Evolutionary conservation across 2,797 vertebrate genomes (phyloP).

Genomic region (Neoniphon sammara): DNA sequence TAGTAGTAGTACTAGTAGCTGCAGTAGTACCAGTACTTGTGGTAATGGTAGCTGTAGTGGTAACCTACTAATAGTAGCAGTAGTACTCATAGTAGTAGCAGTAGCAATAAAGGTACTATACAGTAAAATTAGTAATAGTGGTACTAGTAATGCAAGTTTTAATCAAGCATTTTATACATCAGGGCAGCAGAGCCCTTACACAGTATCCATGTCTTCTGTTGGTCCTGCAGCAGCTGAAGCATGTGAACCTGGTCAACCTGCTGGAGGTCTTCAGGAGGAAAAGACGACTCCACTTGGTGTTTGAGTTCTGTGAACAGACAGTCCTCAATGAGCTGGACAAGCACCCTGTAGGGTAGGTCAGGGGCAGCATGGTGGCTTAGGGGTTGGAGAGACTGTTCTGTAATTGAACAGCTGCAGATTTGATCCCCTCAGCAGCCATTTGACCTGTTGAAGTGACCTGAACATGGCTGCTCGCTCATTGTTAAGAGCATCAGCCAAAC

Average conservation of each 20-base stretch:
- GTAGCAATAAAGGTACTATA: neutral
- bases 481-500: neutral
- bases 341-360: slow-evolving; percentile 86
- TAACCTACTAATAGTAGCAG: neutral
- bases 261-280: slow-evolving; percentile 91
- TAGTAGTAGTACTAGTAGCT: neutral
- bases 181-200: neutral
- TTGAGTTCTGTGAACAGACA: slow-evolving; percentile 93
- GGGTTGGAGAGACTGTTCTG: neutral
- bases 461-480: neutral
- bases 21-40: neutral
- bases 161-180: neutral
- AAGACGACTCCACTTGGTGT: slow-evolving; percentile 88
- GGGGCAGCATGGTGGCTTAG: neutral
- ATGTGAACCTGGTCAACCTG: slow-evolving; percentile 90
- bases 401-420: neutral
- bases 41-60: neutral
- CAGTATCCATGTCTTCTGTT: slow-evolving; percentile 11
- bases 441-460: neutral
- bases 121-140: neutral
- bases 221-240: slow-evolving; percentile 87
- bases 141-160: neutral
- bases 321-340: slow-evolving; percentile 91
- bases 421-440: neutral
- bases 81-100: neutral